Base-by-base conservation (phyloP, 2,113 vertebrate species). In the Archilochus colubris region DNA sequence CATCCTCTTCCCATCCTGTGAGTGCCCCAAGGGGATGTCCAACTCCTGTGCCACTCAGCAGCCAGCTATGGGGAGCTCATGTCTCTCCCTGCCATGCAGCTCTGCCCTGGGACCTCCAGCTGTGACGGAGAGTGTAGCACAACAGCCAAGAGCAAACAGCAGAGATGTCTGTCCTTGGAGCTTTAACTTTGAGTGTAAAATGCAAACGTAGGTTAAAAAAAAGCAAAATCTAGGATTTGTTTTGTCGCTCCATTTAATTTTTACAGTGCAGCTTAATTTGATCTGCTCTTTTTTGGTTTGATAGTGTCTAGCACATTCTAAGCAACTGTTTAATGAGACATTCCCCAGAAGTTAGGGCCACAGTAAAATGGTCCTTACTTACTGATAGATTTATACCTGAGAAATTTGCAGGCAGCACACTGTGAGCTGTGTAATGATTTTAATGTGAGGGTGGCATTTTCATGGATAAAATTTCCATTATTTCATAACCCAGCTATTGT, bases 401-500 rank as follows among this genome's bases (percentile, higher is more conserved):
- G 79, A 67, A 89, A 12, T 82, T 85, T 87, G 24, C 74, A 86
- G 84, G 67, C 84, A 89, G 74, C 67, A 73, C 1, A 2, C 18
- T 59, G 25, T 80, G 72, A 96, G 72, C 55, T 82, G 15, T 86
- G 69, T 92, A 48, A 88, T 70, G 81, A 85, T 85, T 93, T 88
- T 93, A 87, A 86, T 82, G 67, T 76, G 82, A 72, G 6, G 78
- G 82, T 3, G 7, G 75, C 43, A 72, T 88, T 76, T 94, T 63
- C 55, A 78, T 70, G 61, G 79, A 48, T 77, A 89, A 80, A 72
- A 94, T 94, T 94, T 91, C 93, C 72, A 94, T 94, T 82, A 18
- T 89, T 92, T 82, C 78, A 59, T 87, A 87, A 88, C 55, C 46
- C 76, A 59, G 55, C 46, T 89, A 15, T 80, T 77, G 51, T 86